Percentiles rank a stretch among this genome's conserved stretches.
Evolutionary conservation across 2,888 invertebrate species (phyloP).

Genomic region (Thumatha senex): DNA sequence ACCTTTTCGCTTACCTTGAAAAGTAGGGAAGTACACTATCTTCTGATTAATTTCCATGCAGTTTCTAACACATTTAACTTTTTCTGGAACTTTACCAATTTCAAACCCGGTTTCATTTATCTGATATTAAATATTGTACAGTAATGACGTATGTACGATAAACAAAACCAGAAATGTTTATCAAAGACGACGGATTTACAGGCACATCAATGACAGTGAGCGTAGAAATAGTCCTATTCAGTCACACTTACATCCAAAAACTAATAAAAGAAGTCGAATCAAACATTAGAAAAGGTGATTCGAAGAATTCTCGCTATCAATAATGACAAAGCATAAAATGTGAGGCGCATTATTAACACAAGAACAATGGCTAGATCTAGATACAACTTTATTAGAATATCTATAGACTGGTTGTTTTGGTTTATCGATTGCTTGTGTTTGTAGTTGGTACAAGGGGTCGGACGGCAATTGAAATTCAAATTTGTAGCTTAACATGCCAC

Average conservation of each 20-base stretch:
- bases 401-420: constrained; percentile 38
- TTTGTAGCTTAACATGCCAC: constrained; percentile 17
- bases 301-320: constrained; percentile 27
- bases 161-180: too few relatives aligned
- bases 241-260: background rate
- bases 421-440: constrained; percentile 39
- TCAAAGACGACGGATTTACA: too few relatives aligned
- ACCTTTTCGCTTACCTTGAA: too few relatives aligned
- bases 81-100: too few relatives aligned
- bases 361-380: constrained; percentile 28
- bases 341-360: constrained; percentile 26
- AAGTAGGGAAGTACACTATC: too few relatives aligned
- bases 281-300: constrained; percentile 23
- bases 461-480: constrained; percentile 38
- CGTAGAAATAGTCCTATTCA: background rate
- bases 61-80: too few relatives aligned
- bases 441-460: constrained; percentile 24
- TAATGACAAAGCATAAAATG: constrained; percentile 34
- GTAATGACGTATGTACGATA: too few relatives aligned
- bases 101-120: too few relatives aligned
- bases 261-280: constrained; percentile 5
- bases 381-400: constrained; percentile 25
- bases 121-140: too few relatives aligned
- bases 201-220: too few relatives aligned
- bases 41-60: too few relatives aligned